These are phyloP conservation scores for Adela reaumurella DNA, from an alignment of 2,888 invertebrate species.

Conservation along the genomic window DNA sequence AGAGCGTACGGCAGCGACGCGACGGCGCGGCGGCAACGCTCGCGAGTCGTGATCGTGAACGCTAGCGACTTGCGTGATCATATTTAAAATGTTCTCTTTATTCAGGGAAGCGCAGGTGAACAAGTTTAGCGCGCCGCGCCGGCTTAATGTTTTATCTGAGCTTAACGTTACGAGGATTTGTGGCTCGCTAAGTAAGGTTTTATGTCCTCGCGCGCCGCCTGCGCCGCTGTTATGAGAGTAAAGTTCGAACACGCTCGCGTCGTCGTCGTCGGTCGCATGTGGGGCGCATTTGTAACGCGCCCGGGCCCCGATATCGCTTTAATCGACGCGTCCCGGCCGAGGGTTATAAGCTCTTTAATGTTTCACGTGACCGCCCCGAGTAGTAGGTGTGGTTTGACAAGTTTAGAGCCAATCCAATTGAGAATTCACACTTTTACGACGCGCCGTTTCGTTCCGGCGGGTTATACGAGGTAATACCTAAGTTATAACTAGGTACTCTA, in stretches of 20 bases:
- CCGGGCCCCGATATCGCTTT: neutral
- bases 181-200: conserved; percentile 54
- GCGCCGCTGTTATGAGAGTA: conserved; percentile 7
- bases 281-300: neutral
- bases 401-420: neutral
- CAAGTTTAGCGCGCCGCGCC: conserved; percentile 43
- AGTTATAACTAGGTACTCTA: too few relatives aligned
- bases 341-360: neutral
- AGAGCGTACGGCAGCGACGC: neutral
- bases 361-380: neutral
- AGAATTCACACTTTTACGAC: neutral
- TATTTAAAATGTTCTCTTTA: neutral
- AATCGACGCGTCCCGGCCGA: neutral
- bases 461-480: too few relatives aligned
- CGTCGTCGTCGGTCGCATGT: neutral
- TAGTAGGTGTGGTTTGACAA: neutral
- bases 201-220: conserved; percentile 44
- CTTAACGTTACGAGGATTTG: conserved; percentile 55
- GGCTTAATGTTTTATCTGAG: conserved; percentile 55
- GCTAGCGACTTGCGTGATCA: neutral
- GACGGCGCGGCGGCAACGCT: neutral
- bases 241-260: neutral
- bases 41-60: neutral
- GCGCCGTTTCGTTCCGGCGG: too few relatives aligned
- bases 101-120: conserved; percentile 34